A percentile compares a stretch with the other conserved stretches of the same genome.
Evolutionary conservation across 2,888 invertebrate genomes (phyloP).

Genomic region (Cantharis nigra): DNA sequence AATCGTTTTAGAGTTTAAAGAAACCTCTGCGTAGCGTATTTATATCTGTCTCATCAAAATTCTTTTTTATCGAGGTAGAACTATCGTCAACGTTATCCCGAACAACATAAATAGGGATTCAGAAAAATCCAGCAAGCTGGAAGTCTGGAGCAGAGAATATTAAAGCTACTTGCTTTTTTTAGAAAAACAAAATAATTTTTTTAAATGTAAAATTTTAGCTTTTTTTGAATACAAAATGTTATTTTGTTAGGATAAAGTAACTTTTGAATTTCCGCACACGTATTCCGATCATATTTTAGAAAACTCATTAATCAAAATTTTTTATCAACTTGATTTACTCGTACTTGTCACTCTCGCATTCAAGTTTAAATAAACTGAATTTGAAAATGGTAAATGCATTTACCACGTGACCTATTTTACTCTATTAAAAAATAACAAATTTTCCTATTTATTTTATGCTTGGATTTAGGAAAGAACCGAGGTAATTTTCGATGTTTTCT

Average conservation of each 20-base stretch:
- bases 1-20: neutral
- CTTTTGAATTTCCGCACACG: neutral
- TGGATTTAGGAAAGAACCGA: neutral
- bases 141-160: neutral
- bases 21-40: neutral
- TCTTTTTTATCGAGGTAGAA: neutral
- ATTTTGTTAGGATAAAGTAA: neutral
- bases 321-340: neutral
- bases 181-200: neutral
- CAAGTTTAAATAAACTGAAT: neutral
- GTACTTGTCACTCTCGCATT: neutral
- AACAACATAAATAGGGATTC: constrained; percentile 1
- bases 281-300: neutral
- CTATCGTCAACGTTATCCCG: neutral
- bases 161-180: neutral
- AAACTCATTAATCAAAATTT: neutral
- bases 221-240: neutral
- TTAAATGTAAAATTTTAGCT: neutral
- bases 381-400: neutral
- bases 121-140: neutral
- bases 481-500: neutral
- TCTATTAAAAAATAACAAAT: neutral
- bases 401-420: neutral
- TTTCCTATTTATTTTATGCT: neutral
- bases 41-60: constrained; percentile 1